Base-by-base conservation (phyloP, 2,113 vertebrate species). In the Corythoichthys haematopterus region DNA sequence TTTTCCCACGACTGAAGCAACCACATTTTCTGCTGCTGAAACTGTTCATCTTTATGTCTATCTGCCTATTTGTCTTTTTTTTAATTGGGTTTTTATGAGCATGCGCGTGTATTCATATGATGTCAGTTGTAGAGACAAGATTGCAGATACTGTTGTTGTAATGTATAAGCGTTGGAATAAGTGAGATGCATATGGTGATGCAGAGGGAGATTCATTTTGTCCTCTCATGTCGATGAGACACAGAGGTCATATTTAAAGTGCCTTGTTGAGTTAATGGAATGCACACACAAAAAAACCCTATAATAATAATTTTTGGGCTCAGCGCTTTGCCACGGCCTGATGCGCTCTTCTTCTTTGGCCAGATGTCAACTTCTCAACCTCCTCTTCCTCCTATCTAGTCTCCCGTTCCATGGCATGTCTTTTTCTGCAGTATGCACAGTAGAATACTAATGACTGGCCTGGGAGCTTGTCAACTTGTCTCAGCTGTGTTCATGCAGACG, bases 371-470 rank as follows among this genome's bases (percentile, higher is more conserved):
- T 75, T 73, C 74, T 77, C 74, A 66, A 20, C 47, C 56, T 37
- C 70, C 69, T 77, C 85, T 79, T 64, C 76, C 20, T 14, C 53
- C 38, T 67, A 63, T 48, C 59, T 58, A 12, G 45, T 59, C 59
- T 81, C 79, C 64, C 69, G 67, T 75, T 68, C 72, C 71, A 16
- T 43, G 43, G 56, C 40, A 61, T 65, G 73, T 64, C 82, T 76
- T 75, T 81, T 77, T 67, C 75, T 69, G 71, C 80, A 81, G 84
- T 77, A 70, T 79, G 72, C 81, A 80, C 81, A 82, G 87, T 90
- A 79, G 90, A 92, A 93, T 88, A 84, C 77, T 85, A 87, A 91
- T 88, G 78, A 86, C 83, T 76, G 76, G 83, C 87, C 80, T 90
- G 79, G 85, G 85, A 79, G 80, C 81, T 89, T 92, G 87, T 92